Evolutionary conservation across 2,113 vertebrate genomes (phyloP), one percentile per base, ranked within the genome.

Genomic region (Ascaphus truei): DNA sequence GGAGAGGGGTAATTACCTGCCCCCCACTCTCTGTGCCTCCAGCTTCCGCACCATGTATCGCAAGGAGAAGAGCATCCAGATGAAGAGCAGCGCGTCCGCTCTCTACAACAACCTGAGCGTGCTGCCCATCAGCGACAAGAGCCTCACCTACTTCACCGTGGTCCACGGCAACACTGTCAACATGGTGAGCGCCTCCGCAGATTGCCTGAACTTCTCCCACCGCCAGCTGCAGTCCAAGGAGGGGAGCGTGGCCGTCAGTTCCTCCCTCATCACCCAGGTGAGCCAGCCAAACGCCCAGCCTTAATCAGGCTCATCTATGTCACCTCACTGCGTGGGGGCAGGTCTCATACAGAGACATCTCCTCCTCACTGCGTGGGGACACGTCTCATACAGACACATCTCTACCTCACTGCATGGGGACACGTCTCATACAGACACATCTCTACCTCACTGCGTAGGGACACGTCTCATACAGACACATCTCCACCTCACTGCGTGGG

Each of bases 71-170:
- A 89, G 88, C 72, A 83, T 98, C 51, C 86, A 83, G 50, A 87
- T 96, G 20, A 90, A 88, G 56, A 87, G 85, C 83, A 95, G 94
- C 72, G 90, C 91, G 0, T 92, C 94, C 0, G 88, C 94, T 1
- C 81, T 98, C 6, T 92, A 92, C 84, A 97, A 96, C 88, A 98
- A 98, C 83, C 90, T 98, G 9, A 83, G 91, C 16, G 92, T 95
- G 25, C 80, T 96, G 79, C 90, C 85, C 27, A 84, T 87, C 11
- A 85, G 87, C 0, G 79, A 83, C 12, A 77, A 84, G 10, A 85
- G 67, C 37, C 91, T 92, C 64, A 87, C 86, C 10, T 86, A 92
- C 66, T 92, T 95, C 73, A 83, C 92, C 0, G 83, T 93, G 43
- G 94, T 96, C 41, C 95, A 95, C 12, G 93, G 93, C 12, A 88